Conservation (phyloP, 1,140 invertebrate genomes). For the Drosophila dunni region DNA sequence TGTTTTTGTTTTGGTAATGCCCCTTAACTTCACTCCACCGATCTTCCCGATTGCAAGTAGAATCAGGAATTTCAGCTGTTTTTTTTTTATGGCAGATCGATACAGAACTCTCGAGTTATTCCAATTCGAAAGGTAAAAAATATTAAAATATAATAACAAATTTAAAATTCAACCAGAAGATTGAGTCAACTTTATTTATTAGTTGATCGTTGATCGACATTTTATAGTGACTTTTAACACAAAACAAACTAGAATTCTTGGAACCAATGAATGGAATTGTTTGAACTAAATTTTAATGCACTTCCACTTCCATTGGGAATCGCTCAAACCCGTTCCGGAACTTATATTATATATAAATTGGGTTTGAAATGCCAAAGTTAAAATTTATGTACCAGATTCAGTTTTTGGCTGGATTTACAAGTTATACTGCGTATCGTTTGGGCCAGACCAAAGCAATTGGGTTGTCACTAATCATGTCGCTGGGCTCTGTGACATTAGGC, state of each 20-base stretch:
- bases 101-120: background rate
- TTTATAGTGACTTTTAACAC: too few species aligned
- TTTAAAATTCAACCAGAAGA: too few species aligned
- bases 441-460: conserved; percentile 35
- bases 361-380: background rate
- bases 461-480: conserved; percentile 67
- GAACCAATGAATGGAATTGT: too few species aligned
- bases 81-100: background rate
- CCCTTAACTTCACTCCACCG: background rate
- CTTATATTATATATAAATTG: background rate
- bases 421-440: background rate
- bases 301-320: background rate
- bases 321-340: background rate
- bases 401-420: background rate
- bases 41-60: background rate
- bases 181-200: too few species aligned
- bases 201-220: too few species aligned
- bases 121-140: too few species aligned
- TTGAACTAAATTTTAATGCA: too few species aligned
- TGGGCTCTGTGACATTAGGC: conserved; percentile 34
- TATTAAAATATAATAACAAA: too few species aligned
- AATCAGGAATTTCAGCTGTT: background rate
- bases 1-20: background rate
- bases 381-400: background rate
- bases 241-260: too few species aligned